phyloP scores from a whole-genome alignment of 2,113 vertebrate species.

The Phalacrocorax carbo region DNA sequence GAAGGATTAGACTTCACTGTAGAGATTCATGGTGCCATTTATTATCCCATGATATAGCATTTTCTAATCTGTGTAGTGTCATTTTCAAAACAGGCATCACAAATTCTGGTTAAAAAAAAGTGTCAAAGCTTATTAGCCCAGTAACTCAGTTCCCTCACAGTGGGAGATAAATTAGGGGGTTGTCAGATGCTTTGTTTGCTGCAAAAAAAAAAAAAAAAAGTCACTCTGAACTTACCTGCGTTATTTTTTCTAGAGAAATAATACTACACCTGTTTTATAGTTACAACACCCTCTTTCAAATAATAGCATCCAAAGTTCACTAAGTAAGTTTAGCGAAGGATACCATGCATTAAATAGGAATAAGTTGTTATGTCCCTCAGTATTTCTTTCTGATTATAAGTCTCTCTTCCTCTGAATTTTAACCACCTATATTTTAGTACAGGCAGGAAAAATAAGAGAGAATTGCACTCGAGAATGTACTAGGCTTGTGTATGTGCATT shows the following conservation, averaged over 20 bases:
- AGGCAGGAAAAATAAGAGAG: background rate
- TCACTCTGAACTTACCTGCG: background rate
- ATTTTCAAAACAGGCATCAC: conserved; percentile 37
- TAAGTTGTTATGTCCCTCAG: background rate
- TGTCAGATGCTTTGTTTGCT: background rate
- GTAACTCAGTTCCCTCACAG: background rate
- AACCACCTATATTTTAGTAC: background rate
- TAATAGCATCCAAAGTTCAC: background rate
- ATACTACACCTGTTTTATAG: background rate
- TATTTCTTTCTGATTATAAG: background rate
- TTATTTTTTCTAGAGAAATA: background rate
- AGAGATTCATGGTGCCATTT: conserved; percentile 25
- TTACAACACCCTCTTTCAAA: background rate
- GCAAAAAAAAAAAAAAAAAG: background rate
- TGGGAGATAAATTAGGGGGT: background rate
- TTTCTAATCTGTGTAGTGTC: conserved; percentile 40
- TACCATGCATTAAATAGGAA: background rate
- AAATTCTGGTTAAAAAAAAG: conserved; percentile 26
- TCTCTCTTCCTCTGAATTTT: conserved; percentile 8
- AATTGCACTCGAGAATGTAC: background rate
- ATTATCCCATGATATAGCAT: conserved; percentile 30
- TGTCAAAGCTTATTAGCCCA: conserved; percentile 4
- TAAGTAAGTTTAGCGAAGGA: background rate
- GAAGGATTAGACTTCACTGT: conserved; percentile 37
- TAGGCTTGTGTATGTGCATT: background rate